These are phyloP conservation scores for Cecidostiba fungosa DNA, from an alignment of 2,888 invertebrate genomes.

Conservation along the genomic window DNA sequence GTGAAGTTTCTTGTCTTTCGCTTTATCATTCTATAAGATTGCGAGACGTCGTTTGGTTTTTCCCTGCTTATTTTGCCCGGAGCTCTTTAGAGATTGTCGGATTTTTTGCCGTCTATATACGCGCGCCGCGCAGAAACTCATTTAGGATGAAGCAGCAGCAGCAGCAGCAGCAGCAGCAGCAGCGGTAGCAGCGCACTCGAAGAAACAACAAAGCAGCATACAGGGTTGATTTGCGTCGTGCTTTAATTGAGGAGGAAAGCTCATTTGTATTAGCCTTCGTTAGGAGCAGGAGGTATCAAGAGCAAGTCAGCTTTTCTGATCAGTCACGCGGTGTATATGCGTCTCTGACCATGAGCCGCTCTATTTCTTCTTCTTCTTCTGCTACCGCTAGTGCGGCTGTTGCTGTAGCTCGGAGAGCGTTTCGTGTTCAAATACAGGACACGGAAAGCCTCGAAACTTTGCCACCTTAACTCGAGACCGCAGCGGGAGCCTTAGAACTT, in stretches of 20 bases:
- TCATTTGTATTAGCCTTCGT: neutral
- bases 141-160: too few species aligned
- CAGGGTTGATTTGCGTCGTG: neutral
- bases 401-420: slow-evolving; percentile 63
- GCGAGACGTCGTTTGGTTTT: slow-evolving; percentile 33
- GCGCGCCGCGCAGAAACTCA: slow-evolving; percentile 12
- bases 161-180: too few species aligned
- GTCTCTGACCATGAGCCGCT: neutral
- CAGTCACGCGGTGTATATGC: neutral
- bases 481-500: slow-evolving; percentile 66
- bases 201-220: neutral
- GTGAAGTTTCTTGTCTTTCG: slow-evolving; percentile 41
- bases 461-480: slow-evolving; percentile 53
- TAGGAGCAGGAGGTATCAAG: neutral
- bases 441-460: slow-evolving; percentile 69
- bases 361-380: slow-evolving; percentile 25
- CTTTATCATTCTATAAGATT: slow-evolving; percentile 54
- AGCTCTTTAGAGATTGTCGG: slow-evolving; percentile 28
- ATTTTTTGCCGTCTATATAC: too few species aligned
- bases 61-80: neutral
- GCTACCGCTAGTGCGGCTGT: slow-evolving; percentile 43
- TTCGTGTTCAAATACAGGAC: slow-evolving; percentile 69
- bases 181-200: neutral
- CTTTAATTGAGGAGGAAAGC: slow-evolving; percentile 1
- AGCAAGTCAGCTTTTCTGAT: slow-evolving; percentile 48